Evolutionary conservation across 2,797 vertebrate genomes (phyloP).

Genomic region (Hozukius guyotensis): DNA sequence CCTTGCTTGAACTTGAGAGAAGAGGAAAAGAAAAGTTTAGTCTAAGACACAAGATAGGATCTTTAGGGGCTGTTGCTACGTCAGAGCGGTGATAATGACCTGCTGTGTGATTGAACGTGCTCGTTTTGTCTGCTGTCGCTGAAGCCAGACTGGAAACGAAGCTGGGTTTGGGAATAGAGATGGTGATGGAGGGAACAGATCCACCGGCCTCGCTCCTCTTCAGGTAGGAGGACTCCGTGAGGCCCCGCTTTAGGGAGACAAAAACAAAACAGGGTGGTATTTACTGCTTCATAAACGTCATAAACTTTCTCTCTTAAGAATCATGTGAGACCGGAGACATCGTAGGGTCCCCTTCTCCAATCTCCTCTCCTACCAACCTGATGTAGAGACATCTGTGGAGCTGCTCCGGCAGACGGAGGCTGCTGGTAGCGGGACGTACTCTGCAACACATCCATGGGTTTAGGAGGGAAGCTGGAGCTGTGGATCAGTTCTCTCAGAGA

Average conservation of each 20-base stretch:
- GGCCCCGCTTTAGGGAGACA: slow-evolving; percentile 65
- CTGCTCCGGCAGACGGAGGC: slow-evolving; percentile 54
- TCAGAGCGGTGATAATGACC: slow-evolving; percentile 25
- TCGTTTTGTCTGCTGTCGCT: slow-evolving; percentile 60
- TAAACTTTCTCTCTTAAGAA: background rate
- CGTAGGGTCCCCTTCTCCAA: background rate
- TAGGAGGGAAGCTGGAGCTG: slow-evolving; percentile 71
- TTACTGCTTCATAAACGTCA: background rate
- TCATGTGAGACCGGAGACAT: background rate
- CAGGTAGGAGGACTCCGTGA: slow-evolving; percentile 73
- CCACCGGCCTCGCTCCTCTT: slow-evolving; percentile 74
- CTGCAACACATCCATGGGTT: slow-evolving; percentile 76
- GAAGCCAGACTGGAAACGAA: slow-evolving; percentile 49
- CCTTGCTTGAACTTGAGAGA: slow-evolving; percentile 71
- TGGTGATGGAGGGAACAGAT: slow-evolving; percentile 64
- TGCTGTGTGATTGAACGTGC: slow-evolving; percentile 46
- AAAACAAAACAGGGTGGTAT: background rate
- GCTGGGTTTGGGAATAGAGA: slow-evolving; percentile 77
- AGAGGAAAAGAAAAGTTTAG: background rate
- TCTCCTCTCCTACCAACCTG: slow-evolving; percentile 69
- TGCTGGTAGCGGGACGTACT: slow-evolving; percentile 76
- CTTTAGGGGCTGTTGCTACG: background rate
- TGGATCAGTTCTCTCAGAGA: slow-evolving; percentile 81
- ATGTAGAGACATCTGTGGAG: slow-evolving; percentile 71
- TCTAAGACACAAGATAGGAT: background rate